These are phyloP conservation scores for Sakesphorus luctuosus DNA, from an alignment of 2,113 vertebrate genomes.

Conservation along the genomic window DNA sequence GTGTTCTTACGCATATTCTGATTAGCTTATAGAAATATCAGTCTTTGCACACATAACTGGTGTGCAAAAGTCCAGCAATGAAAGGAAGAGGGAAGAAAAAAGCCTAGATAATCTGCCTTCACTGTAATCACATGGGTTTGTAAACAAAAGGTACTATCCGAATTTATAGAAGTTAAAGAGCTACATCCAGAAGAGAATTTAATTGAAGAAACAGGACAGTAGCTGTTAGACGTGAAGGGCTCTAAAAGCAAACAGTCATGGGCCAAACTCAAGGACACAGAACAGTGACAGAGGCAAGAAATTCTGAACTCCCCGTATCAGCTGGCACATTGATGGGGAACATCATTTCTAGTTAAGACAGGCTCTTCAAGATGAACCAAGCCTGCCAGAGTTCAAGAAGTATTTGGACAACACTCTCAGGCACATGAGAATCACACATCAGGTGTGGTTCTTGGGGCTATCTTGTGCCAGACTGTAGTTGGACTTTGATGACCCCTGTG, in stretches of 20 bases:
- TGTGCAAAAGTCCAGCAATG: neutral
- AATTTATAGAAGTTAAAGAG: neutral
- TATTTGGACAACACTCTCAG: neutral
- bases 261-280: neutral
- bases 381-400: neutral
- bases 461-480: neutral
- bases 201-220: neutral
- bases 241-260: neutral
- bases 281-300: neutral
- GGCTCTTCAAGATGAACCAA: neutral
- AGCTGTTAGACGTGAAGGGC: neutral
- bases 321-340: neutral
- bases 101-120: neutral
- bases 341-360: neutral
- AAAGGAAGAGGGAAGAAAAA: neutral
- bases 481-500: neutral
- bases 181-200: neutral
- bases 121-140: neutral
- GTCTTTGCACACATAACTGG: neutral
- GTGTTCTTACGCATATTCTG: constrained; percentile 9
- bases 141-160: neutral
- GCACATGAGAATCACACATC: neutral
- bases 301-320: neutral
- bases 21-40: constrained; percentile 23
- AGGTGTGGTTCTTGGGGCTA: neutral